Evolutionary conservation across 2,113 vertebrate species (phyloP), one percentile per base, ranked within the genome.

Genomic region (Lophochroa leadbeateri): DNA sequence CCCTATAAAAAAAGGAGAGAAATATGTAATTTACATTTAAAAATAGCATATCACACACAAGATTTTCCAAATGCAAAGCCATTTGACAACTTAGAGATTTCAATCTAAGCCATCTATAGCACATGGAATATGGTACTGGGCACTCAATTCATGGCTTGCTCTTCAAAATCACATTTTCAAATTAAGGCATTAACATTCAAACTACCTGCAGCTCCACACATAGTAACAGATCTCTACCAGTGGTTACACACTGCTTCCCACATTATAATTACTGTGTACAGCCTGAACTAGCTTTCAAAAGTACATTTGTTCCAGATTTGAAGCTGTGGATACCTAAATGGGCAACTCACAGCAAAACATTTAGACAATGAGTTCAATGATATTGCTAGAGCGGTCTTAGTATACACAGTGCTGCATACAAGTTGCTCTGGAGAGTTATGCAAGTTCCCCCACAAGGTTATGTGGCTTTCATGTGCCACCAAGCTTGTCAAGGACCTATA

Each of bases 1-100:
- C 91, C 99, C 99, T 99, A 96, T 8, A 95, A 98, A 92, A 98
- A 98, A 65, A 67, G 27, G 12, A 47, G 21, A 63, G 68, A 91
- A 87, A 58, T 3, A 82, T 8, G 81, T 53, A 23, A 72, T 58
- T 87, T 88, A 77, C 35, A 76, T 92, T 90, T 92, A 37, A 89
- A 95, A 88, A 65, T 37, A 74, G 21, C 15, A n/a, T 11, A 31
- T 20, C 31, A 27, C 39, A 86, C 17, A 55, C 11, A 43, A 65
- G 46, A 37, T 55, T 82, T 92, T 70, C 35, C 46, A 70, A 63
- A 68, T 23, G 6, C 41, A 88, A 85, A 88, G 27, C 33, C 17
- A n/a, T 67, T 58, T 43, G 64, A 90, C 24, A 86, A 10, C 7
- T 77, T 37, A 10, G 35, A 89, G 24, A 24, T 58, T 72, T 85